Percentiles rank a stretch among this genome's conserved stretches.
Conservation (phyloP, 2,797 vertebrate genomes). For the Arvicola amphibius region DNA sequence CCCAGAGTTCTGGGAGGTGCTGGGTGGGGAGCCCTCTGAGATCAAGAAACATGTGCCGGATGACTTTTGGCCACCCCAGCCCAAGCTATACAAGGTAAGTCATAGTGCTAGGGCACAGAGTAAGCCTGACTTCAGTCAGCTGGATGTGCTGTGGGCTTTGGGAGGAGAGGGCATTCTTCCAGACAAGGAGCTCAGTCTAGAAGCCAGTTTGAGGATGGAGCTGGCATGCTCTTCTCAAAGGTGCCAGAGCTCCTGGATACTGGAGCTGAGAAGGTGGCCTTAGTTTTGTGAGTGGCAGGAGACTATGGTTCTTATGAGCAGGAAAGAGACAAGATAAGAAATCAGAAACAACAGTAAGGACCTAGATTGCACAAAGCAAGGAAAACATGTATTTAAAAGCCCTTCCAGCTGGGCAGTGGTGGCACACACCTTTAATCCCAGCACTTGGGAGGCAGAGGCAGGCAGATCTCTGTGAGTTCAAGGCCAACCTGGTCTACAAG, state of each 20-base stretch:
- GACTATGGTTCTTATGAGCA: background rate
- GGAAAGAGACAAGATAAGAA: background rate
- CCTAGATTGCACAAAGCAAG: background rate
- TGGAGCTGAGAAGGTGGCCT: background rate
- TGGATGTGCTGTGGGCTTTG: background rate
- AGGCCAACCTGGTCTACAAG: background rate
- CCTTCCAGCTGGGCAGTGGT: background rate
- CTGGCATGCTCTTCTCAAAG: background rate
- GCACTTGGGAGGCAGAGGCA: background rate
- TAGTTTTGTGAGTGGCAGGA: background rate
- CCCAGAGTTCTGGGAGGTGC: slow-evolving; percentile 93
- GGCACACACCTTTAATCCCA: background rate
- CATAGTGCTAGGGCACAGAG: background rate
- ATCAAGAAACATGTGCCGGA: slow-evolving; percentile 95
- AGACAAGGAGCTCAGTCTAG: background rate
- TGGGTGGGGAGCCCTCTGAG: slow-evolving; percentile 95
- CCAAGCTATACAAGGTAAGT: slow-evolving; percentile 97
- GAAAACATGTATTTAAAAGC: background rate
- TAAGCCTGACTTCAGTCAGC: background rate
- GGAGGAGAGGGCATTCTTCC: background rate
- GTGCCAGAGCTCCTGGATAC: background rate
- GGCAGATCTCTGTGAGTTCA: background rate
- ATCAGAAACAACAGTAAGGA: background rate
- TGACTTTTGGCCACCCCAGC: slow-evolving; percentile 93
- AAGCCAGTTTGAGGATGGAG: background rate